A percentile compares a stretch with the other conserved stretches of the same genome.
Conservation (phyloP, 2,888 invertebrate species). For the Scrobipalpa atriplicella region DNA sequence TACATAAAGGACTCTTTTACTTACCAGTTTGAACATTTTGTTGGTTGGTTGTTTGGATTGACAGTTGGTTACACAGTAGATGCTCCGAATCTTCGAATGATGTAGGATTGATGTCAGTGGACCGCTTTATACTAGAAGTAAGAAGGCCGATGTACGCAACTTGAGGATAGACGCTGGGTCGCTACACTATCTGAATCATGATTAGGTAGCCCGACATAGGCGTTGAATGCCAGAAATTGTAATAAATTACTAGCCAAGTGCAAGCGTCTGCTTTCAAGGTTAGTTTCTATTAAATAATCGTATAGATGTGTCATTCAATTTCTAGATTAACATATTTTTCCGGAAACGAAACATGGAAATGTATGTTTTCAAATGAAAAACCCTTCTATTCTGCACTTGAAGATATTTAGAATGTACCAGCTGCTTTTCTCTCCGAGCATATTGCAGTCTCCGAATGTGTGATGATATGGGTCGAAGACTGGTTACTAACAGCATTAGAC, state of each 20-base stretch:
- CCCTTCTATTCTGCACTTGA: too few species aligned
- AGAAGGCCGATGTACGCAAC: conserved; percentile 11
- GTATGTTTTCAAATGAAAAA: too few species aligned
- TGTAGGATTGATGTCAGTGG: neutral
- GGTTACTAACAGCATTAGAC: too few species aligned
- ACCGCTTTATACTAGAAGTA: conserved; percentile 8
- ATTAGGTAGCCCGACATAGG: neutral
- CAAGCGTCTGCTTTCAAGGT: neutral
- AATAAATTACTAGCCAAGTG: conserved; percentile 1
- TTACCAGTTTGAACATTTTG: conserved; percentile 76
- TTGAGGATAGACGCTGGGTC: conserved; percentile 5
- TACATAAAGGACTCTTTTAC: too few species aligned
- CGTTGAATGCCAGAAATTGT: neutral
- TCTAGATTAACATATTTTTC: too few species aligned
- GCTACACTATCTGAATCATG: neutral
- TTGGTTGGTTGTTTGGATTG: conserved; percentile 31
- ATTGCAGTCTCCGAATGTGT: too few species aligned
- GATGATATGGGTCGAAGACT: too few species aligned
- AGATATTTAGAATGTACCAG: too few species aligned
- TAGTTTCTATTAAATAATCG: neutral
- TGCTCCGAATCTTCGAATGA: neutral
- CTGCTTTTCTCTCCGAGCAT: too few species aligned
- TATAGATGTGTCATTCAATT: too few species aligned
- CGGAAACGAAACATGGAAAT: too few species aligned
- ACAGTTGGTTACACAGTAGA: neutral